Evolutionary conservation across 1,140 invertebrate species (phyloP).

Genomic region (Zaprionus lachaisei): DNA sequence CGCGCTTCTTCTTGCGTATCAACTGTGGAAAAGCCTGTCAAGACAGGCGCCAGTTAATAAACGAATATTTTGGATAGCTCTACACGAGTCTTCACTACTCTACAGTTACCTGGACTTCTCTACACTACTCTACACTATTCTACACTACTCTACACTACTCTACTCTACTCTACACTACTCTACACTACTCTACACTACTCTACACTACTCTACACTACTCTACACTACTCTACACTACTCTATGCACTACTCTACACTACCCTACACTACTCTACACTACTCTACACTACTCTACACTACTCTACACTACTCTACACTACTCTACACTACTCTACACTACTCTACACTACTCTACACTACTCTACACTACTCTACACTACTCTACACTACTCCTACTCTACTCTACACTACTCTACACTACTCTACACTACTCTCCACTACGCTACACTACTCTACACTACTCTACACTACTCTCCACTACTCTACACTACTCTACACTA

Average conservation of each 20-base stretch:
- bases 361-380: background rate
- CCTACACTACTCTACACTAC: background rate
- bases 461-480: background rate
- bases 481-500: background rate
- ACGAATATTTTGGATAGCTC: background rate
- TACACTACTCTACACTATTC: background rate
- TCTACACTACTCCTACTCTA: background rate
- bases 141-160: too few species aligned
- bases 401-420: background rate
- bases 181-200: too few species aligned
- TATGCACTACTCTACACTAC: background rate
- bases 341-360: background rate
- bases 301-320: background rate
- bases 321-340: background rate
- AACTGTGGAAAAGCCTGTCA: conserved; percentile 84
- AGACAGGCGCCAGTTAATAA: background rate
- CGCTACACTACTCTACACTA: background rate
- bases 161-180: too few species aligned
- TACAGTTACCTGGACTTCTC: too few species aligned
- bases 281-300: background rate
- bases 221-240: too few species aligned
- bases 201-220: too few species aligned
- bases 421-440: background rate
- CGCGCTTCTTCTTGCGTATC: conserved; percentile 87
- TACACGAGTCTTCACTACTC: too few species aligned